Percentiles rank a stretch among this genome's conserved stretches.
These are phyloP conservation scores for Ursus arctos DNA, from an alignment of 2,113 vertebrate genomes.

Conservation along the genomic window DNA sequence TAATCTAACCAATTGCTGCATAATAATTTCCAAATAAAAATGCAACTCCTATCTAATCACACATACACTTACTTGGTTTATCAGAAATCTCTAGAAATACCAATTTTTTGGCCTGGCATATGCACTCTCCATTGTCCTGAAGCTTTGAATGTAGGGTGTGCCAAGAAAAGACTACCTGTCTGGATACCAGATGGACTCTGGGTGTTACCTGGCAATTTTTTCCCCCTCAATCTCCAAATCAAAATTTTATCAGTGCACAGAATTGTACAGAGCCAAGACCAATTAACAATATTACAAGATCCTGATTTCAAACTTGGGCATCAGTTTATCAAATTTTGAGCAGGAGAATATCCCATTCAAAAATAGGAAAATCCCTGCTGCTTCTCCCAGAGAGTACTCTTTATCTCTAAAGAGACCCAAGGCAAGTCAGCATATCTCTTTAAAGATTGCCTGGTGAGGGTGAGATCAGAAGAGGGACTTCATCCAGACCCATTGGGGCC, in stretches of 20 bases:
- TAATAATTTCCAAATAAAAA: conserved; percentile 42
- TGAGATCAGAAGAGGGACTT: neutral
- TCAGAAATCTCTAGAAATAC: neutral
- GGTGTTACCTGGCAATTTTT: neutral
- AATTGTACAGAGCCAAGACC: neutral
- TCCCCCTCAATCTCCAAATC: neutral
- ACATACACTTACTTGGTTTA: neutral
- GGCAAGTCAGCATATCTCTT: neutral
- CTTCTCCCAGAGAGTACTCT: neutral
- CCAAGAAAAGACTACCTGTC: neutral
- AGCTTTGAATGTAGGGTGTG: neutral
- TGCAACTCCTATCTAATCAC: neutral
- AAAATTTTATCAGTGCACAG: neutral
- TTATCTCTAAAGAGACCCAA: neutral
- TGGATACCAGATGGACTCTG: neutral
- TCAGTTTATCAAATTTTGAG: neutral
- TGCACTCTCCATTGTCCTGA: neutral
- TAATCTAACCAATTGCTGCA: neutral
- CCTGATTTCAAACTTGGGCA: neutral
- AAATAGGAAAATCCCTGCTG: neutral
- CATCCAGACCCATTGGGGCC: neutral
- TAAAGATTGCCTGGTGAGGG: neutral
- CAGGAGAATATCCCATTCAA: neutral
- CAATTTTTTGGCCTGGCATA: neutral
- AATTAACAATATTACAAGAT: neutral